Conservation (phyloP, 2,888 invertebrate species). For the Xylocampa areola region DNA sequence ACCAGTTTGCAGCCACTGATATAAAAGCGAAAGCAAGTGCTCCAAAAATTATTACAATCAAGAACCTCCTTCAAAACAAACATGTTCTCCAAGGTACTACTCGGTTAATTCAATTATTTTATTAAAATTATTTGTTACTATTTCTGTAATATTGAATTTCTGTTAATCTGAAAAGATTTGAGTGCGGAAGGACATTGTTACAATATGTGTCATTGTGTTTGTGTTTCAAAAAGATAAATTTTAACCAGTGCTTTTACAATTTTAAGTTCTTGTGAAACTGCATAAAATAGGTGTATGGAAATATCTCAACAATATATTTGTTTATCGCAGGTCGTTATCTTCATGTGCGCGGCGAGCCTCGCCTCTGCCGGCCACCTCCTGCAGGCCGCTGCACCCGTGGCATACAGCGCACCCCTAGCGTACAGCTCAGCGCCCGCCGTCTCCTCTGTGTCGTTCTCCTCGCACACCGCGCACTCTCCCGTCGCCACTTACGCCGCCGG, state of each 20-base stretch:
- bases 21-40: slow-evolving; percentile 82
- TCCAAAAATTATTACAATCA: slow-evolving; percentile 79
- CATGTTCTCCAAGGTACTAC: slow-evolving; percentile 83
- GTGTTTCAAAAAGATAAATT: no score
- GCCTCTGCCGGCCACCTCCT: slow-evolving; percentile 90
- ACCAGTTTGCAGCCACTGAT: slow-evolving; percentile 76
- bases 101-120: slow-evolving; percentile 3
- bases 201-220: no score
- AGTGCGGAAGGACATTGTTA: no score
- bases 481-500: slow-evolving; percentile 60
- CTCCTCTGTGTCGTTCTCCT: slow-evolving; percentile 56
- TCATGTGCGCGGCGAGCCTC: slow-evolving; percentile 90
- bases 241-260: no score
- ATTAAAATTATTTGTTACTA: neutral
- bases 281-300: neutral
- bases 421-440: slow-evolving; percentile 76
- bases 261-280: no score
- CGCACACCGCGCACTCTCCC: slow-evolving; percentile 55
- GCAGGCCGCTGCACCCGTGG: slow-evolving; percentile 74
- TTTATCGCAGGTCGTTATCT: slow-evolving; percentile 82
- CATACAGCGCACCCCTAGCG: slow-evolving; percentile 80
- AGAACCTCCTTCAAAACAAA: slow-evolving; percentile 74
- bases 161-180: neutral
- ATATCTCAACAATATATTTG: neutral
- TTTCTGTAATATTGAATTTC: neutral